These are phyloP conservation scores for Epizoanthus rinbou DNA, from an alignment of 92 coral and sea anemone genomes.

Conservation along the genomic window DNA sequence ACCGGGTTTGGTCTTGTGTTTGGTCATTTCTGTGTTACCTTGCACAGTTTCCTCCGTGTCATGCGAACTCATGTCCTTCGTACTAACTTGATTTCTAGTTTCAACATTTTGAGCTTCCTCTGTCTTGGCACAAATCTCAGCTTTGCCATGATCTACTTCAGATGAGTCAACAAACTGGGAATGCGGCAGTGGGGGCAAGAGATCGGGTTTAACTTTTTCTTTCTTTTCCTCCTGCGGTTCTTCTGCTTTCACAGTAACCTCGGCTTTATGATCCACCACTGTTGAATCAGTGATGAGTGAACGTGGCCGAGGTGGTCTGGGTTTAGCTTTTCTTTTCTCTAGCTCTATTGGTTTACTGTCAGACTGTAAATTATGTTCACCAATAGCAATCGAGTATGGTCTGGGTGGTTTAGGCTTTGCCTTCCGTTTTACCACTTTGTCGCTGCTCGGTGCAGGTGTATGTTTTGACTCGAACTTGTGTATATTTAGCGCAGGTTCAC, in stretches of 20 bases:
- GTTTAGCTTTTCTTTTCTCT: slow-evolving; percentile 43
- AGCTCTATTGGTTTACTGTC: slow-evolving; percentile 13
- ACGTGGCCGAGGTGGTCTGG: slow-evolving; percentile 75
- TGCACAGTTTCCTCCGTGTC: not conserved
- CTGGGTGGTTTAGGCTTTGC: slow-evolving; percentile 44
- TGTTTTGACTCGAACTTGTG: slow-evolving; percentile 32
- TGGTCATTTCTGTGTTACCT: not conserved
- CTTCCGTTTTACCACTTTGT: not conserved
- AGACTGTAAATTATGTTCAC: slow-evolving; percentile 27
- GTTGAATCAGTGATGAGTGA: slow-evolving; percentile 52
- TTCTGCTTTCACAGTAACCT: slow-evolving; percentile 1
- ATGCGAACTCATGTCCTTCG: not conserved
- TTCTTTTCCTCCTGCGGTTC: not conserved
- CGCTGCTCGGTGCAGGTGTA: slow-evolving; percentile 13
- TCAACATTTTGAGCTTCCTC: not conserved
- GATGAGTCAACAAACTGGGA: not conserved
- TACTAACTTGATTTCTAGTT: not conserved
- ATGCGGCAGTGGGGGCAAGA: no score
- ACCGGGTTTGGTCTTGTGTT: slow-evolving; percentile 8
- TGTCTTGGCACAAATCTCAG: not conserved
- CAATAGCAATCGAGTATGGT: slow-evolving; percentile 44
- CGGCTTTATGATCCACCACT: slow-evolving; percentile 23
- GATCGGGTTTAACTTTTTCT: not conserved
- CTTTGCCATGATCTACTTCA: not conserved
- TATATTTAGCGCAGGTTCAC: not conserved